phyloP scores from a whole-genome alignment of 2,113 vertebrate species.

The Hemicordylus capensis region DNA sequence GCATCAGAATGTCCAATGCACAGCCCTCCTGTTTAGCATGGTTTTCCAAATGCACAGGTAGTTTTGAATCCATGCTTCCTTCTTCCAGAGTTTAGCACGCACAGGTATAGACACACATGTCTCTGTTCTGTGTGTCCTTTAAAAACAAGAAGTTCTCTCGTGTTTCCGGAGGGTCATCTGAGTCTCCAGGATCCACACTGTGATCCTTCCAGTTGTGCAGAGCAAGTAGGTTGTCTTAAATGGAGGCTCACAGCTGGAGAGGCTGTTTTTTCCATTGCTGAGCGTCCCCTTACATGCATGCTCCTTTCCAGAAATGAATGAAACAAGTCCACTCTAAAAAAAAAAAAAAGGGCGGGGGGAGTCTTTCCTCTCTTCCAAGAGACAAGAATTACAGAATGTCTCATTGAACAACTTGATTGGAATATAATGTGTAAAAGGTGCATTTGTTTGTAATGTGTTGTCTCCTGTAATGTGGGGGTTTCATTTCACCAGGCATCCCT shows the following conservation, averaged over 20 bases:
- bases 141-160: no score
- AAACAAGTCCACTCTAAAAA: not conserved
- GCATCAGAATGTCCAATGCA: no score
- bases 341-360: not conserved
- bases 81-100: no score
- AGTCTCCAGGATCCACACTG: no score
- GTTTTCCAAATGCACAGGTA: no score
- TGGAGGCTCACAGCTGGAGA: not conserved
- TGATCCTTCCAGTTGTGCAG: not conserved
- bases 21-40: no score
- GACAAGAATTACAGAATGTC: not conserved
- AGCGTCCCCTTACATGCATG: not conserved
- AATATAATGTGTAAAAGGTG: not conserved
- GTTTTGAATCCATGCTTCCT: no score
- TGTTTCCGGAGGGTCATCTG: no score
- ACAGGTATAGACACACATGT: no score
- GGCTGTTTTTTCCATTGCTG: no score
- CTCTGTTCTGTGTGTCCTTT: no score
- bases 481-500: slow-evolving; percentile 73
- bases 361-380: not conserved
- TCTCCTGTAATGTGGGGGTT: slow-evolving; percentile 4
- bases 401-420: not conserved
- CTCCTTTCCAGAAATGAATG: not conserved
- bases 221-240: not conserved
- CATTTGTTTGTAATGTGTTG: not conserved